A percentile compares a stretch with the other conserved stretches of the same genome.
phyloP scores from a whole-genome alignment of 2,113 vertebrate genomes.

The Trichechus manatus region DNA sequence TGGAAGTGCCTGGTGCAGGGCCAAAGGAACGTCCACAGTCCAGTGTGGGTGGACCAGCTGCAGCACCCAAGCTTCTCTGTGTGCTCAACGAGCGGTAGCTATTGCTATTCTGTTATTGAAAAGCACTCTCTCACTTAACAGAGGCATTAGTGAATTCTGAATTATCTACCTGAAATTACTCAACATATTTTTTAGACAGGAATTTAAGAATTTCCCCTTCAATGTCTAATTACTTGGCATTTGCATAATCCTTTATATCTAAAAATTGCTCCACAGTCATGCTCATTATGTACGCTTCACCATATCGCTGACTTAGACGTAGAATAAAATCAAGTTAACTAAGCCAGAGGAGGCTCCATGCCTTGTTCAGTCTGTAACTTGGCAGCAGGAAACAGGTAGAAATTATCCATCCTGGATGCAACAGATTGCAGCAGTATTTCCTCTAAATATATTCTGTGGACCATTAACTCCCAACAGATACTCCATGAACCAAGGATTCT shows the following conservation, averaged over 20 bases:
- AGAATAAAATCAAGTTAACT: slow-evolving; percentile 54
- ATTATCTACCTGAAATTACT: slow-evolving; percentile 23
- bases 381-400: background rate
- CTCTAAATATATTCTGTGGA: background rate
- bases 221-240: slow-evolving; percentile 48
- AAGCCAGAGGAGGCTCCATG: background rate
- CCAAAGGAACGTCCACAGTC: no score
- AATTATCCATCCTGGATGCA: slow-evolving; percentile 7
- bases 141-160: background rate
- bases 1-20: no score
- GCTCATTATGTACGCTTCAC: slow-evolving; percentile 17
- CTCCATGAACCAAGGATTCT: slow-evolving; percentile 2
- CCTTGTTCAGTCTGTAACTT: background rate
- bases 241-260: slow-evolving; percentile 63
- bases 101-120: background rate
- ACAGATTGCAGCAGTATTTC: slow-evolving; percentile 28
- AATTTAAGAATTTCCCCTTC: slow-evolving; percentile 56
- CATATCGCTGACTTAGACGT: background rate
- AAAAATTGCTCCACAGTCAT: background rate
- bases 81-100: background rate
- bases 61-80: background rate
- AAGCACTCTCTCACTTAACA: background rate
- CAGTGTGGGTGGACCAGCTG: rapidly evolving
- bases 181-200: slow-evolving; percentile 21
- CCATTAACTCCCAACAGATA: background rate